Evolutionary conservation across 2,113 vertebrate genomes (phyloP).

Genomic region (Abramis brama): DNA sequence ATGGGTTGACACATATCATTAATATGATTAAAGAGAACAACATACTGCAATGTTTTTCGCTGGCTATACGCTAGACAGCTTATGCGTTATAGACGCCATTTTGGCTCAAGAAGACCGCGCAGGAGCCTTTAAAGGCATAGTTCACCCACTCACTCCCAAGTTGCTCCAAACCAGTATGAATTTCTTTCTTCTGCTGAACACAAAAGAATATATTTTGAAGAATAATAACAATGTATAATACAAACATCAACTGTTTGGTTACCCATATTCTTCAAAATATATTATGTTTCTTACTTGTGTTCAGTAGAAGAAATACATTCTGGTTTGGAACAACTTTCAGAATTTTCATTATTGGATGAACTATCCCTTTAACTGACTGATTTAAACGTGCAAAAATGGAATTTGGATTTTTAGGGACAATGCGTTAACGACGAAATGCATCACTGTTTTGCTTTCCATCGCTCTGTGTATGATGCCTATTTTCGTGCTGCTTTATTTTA

Average conservation of each 20-base stretch:
- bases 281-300: too few species aligned
- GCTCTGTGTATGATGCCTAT: not conserved
- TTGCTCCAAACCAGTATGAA: too few species aligned
- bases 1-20: not conserved
- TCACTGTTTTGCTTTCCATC: not conserved
- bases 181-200: too few species aligned
- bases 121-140: too few species aligned
- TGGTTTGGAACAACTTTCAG: too few species aligned
- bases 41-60: not conserved
- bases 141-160: too few species aligned
- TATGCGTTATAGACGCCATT: constrained; percentile 22
- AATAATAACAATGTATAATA: too few species aligned
- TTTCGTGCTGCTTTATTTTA: not conserved
- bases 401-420: not conserved
- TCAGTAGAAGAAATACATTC: too few species aligned
- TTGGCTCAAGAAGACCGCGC: constrained; percentile 50
- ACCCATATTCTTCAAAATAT: too few species aligned
- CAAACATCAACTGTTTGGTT: too few species aligned
- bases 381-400: not conserved
- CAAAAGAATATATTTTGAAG: too few species aligned
- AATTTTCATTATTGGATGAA: too few species aligned
- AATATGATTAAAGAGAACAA: not conserved
- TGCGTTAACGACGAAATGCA: not conserved
- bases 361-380: not conserved
- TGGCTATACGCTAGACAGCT: constrained; percentile 7